Evolutionary conservation across 2,888 invertebrate genomes (phyloP).

Genomic region (Diachrysia chrysitis): DNA sequence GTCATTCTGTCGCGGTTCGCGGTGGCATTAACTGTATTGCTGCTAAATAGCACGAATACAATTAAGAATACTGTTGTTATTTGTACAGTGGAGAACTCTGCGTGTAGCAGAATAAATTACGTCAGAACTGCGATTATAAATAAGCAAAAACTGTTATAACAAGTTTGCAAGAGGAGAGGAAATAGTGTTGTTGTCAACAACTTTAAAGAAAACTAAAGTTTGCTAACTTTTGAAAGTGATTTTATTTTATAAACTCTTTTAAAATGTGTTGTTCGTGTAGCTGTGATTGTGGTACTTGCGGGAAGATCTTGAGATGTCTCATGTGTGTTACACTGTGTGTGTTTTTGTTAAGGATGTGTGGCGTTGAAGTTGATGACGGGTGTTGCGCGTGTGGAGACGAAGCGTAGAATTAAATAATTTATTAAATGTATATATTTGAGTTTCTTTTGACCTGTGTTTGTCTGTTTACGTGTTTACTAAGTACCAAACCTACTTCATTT

Average conservation of each 20-base stretch:
- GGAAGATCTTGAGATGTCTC: slow-evolving; percentile 77
- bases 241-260: not conserved
- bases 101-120: no score
- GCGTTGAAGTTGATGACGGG: slow-evolving; percentile 75
- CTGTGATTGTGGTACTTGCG: slow-evolving; percentile 76
- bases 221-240: not conserved
- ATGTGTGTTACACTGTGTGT: slow-evolving; percentile 77
- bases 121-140: no score
- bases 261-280: slow-evolving; percentile 77
- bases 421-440: slow-evolving; percentile 12
- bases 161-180: not conserved
- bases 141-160: not conserved
- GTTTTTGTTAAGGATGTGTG: slow-evolving; percentile 77
- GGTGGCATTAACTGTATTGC: not conserved
- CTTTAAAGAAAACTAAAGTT: not conserved
- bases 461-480: slow-evolving; percentile 14
- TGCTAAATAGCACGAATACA: not conserved
- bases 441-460: slow-evolving; percentile 30
- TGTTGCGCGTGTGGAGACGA: slow-evolving; percentile 69
- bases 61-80: not conserved
- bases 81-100: not conserved
- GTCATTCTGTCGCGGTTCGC: slow-evolving; percentile 10
- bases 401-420: slow-evolving; percentile 11
- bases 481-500: no score
- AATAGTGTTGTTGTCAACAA: not conserved